Conservation (phyloP, 2,888 invertebrate species). For the Archips crataeganus region DNA sequence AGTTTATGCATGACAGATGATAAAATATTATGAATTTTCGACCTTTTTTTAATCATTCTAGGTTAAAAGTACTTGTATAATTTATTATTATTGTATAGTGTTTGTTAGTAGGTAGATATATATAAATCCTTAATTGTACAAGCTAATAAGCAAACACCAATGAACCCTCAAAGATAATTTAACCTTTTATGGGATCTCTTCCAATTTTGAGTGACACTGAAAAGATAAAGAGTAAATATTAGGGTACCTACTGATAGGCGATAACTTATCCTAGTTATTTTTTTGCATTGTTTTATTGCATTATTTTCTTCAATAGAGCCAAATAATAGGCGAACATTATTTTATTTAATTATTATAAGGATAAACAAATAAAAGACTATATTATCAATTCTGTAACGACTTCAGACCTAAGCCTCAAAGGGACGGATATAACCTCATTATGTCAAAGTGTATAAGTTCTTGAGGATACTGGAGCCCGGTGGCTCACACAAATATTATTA, state of each 20-base stretch:
- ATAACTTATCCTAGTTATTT: not conserved
- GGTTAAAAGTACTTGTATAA: no score
- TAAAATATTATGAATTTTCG: no score
- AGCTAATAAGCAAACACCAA: no score
- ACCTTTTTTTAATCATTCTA: no score
- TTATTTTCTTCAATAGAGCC: not conserved
- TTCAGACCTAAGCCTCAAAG: slow-evolving; percentile 6
- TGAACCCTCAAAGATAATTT: no score
- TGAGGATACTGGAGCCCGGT: not conserved
- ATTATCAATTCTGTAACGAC: not conserved
- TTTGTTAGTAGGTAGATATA: no score
- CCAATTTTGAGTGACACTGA: no score
- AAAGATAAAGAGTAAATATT: no score
- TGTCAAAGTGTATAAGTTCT: slow-evolving; percentile 8
- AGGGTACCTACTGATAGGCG: no score
- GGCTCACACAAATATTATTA: not conserved
- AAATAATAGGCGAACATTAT: not conserved
- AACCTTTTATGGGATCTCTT: no score
- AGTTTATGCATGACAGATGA: not conserved
- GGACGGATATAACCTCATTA: slow-evolving; percentile 14
- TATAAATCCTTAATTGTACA: no score
- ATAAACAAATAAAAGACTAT: not conserved
- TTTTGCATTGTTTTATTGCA: not conserved
- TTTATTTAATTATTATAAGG: not conserved
- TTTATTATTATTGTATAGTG: no score